A percentile compares a stretch with the other conserved stretches of the same genome.
Evolutionary conservation across 2,888 invertebrate species (phyloP).

Genomic region (Nemotelus pantherinus): DNA sequence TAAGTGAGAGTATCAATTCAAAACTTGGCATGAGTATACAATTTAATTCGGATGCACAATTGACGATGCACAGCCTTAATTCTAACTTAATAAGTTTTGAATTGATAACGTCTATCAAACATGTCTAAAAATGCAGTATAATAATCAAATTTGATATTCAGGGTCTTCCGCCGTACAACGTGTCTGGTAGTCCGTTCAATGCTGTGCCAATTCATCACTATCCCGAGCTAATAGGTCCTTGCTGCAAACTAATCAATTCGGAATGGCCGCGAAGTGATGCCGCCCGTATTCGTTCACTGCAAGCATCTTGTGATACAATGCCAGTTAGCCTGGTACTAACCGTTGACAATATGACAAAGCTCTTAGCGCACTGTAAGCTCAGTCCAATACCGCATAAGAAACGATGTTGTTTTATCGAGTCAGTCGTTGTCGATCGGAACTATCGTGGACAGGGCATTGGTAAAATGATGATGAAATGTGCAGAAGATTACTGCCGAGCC

Average conservation of each 20-base stretch:
- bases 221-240: slow-evolving; percentile 75
- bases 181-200: slow-evolving; percentile 63
- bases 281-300: slow-evolving; percentile 79
- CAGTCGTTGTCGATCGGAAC: slow-evolving; percentile 78
- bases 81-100: no score
- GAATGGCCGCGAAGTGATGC: slow-evolving; percentile 88
- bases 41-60: no score
- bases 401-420: slow-evolving; percentile 81
- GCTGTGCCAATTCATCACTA: slow-evolving; percentile 78
- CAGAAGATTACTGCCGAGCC: slow-evolving; percentile 77
- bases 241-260: slow-evolving; percentile 81
- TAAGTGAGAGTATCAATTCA: no score
- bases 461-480: slow-evolving; percentile 76
- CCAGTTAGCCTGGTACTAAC: slow-evolving; percentile 79
- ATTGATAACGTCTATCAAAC: no score
- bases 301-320: slow-evolving; percentile 76
- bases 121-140: no score
- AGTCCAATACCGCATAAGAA: slow-evolving; percentile 75
- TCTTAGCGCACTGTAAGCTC: slow-evolving; percentile 84
- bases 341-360: slow-evolving; percentile 66
- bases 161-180: slow-evolving; percentile 65
- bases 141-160: slow-evolving; percentile 46
- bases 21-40: no score
- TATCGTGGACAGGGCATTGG: slow-evolving; percentile 81
- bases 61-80: no score